Conservation (phyloP, 1,140 invertebrate species). For the Caerostris extrusa region DNA sequence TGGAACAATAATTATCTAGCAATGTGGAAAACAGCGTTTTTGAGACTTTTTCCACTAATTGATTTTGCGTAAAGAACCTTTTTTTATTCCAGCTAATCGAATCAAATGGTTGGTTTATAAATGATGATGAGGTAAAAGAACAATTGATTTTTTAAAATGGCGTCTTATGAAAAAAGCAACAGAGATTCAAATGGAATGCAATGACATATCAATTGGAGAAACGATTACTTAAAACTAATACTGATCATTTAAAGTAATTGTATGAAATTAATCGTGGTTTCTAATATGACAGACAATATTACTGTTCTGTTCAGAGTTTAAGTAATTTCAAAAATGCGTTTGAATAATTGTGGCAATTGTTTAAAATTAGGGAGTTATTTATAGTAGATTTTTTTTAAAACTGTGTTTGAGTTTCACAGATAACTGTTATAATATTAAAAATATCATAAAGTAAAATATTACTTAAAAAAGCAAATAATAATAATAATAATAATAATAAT, state of each 20-base stretch:
- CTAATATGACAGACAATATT: too few species aligned
- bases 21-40: neutral
- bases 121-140: slow-evolving; percentile 29
- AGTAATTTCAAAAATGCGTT: too few species aligned
- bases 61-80: neutral
- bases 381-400: too few species aligned
- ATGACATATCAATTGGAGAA: neutral
- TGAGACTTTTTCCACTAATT: neutral
- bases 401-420: too few species aligned
- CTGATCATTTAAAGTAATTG: neutral
- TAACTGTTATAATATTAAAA: too few species aligned
- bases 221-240: neutral
- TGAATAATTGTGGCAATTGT: too few species aligned
- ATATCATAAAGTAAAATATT: too few species aligned
- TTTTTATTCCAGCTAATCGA: slow-evolving; percentile 25
- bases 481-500: too few species aligned
- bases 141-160: neutral
- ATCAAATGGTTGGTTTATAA: neutral
- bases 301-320: too few species aligned
- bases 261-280: neutral
- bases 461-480: too few species aligned
- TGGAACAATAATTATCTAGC: neutral
- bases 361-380: too few species aligned
- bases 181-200: neutral
- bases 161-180: neutral